Base-by-base conservation (phyloP, 1,140 invertebrate species). In the Trigoniulus corallinus region DNA sequence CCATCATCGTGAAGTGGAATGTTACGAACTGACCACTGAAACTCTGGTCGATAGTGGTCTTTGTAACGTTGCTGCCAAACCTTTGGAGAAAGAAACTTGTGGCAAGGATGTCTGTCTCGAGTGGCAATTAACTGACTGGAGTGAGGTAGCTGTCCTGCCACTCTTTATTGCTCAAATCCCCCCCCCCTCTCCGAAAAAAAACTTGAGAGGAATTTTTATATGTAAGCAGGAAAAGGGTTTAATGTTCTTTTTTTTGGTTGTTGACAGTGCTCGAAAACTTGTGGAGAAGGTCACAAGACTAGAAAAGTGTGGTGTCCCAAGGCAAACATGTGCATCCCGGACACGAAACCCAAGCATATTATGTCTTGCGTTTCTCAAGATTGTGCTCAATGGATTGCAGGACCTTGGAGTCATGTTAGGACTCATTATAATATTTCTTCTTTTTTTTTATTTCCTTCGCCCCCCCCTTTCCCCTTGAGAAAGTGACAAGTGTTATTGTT, bases 391-490 rank as follows among this genome's bases (percentile, higher is more conserved):
- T 70, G 68, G 68, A 58, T 69, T 4, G 59, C 62, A 29, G 68
- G 68, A n/a, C 58, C 62, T 10, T 70, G 68, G 68, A 68, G 64
- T 54, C 53, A 62, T 59, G 68, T 69, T 56, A 52, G 58, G 25
- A 21, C 42, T 48, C 3, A 26, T 46, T n/a, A 41, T 27, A 2
- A 46, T 26, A 7, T n/a, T 22, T 15, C 29, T 29, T 15, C 23
- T 42, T 27, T 41, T 12, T 15, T 34, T 12, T 29, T 40, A 29
- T 18, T 39, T 25, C 7, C 2, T n/a, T n/a, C n/a, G n/a, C n/a
- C n/a, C n/a, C n/a, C n/a, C n/a, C n/a, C n/a, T n/a, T n/a, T n/a
- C n/a, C n/a, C n/a, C n/a, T n/a, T n/a, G n/a, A n/a, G n/a, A n/a
- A n/a, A n/a, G n/a, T n/a, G n/a, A n/a, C n/a, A n/a, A n/a, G n/a